Evolutionary conservation across 2,113 vertebrate genomes (phyloP).

Genomic region (Rallus limicola): DNA sequence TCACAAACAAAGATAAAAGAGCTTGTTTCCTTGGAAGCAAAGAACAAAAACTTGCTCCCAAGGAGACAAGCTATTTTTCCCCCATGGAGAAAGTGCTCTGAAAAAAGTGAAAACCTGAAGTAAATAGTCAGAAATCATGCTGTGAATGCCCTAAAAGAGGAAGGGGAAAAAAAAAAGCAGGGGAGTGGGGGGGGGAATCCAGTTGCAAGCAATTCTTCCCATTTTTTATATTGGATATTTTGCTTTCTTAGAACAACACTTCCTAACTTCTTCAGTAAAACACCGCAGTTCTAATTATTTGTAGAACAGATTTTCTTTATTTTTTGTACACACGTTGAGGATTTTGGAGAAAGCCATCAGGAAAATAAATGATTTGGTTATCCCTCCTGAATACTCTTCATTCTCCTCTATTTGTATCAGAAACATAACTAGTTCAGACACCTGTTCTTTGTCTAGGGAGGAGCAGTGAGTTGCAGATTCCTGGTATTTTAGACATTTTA

Average conservation of each 20-base stretch:
- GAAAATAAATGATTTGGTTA: background rate
- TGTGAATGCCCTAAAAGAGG: slow-evolving; percentile 32
- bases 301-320: background rate
- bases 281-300: background rate
- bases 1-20: slow-evolving; percentile 69
- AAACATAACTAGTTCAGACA: background rate
- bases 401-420: background rate
- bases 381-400: background rate
- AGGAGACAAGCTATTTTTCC: slow-evolving; percentile 61
- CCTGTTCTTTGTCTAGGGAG: background rate
- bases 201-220: slow-evolving; percentile 23
- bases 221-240: slow-evolving; percentile 35
- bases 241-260: slow-evolving; percentile 21
- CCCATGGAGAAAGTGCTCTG: slow-evolving; percentile 58
- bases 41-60: slow-evolving; percentile 66
- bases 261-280: background rate
- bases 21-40: slow-evolving; percentile 66
- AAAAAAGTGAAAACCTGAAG: slow-evolving; percentile 56
- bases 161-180: background rate
- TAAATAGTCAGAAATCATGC: slow-evolving; percentile 61
- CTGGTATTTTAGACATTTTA: background rate
- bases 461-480: background rate
- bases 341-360: background rate
- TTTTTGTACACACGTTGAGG: background rate
- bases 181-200: background rate